Evolutionary conservation across 2,113 vertebrate genomes (phyloP).

Genomic region (Grammomys dolichurus): DNA sequence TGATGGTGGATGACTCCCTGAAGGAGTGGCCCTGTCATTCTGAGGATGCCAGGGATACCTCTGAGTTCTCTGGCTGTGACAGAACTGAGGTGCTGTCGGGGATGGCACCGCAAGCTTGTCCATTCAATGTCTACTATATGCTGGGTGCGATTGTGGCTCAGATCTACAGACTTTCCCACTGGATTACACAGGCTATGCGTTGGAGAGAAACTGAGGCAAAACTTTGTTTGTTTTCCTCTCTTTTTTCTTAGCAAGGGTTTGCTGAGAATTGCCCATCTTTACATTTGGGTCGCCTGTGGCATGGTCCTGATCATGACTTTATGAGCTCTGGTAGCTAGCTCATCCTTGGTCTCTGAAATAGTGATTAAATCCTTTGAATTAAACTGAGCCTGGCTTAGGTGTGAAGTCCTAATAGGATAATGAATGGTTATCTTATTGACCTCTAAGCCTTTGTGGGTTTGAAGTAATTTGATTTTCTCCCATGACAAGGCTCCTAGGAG

Average conservation of each 20-base stretch:
- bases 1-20: neutral
- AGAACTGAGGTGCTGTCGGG: neutral
- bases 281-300: neutral
- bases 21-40: neutral
- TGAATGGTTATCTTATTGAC: neutral
- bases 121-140: neutral
- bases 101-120: neutral
- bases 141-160: neutral
- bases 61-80: neutral
- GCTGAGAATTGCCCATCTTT: neutral
- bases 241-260: neutral
- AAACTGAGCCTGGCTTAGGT: neutral
- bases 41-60: neutral
- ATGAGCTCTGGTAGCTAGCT: neutral
- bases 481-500: neutral
- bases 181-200: neutral
- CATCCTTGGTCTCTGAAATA: neutral
- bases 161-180: neutral
- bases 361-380: conserved; percentile 19
- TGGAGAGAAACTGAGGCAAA: neutral
- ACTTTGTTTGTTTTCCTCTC: too few species aligned
- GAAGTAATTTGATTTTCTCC: neutral
- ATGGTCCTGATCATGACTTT: neutral
- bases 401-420: neutral
- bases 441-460: neutral